These are phyloP conservation scores for Eupristina koningsbergeri DNA, from an alignment of 1,140 invertebrate species.

Conservation along the genomic window DNA sequence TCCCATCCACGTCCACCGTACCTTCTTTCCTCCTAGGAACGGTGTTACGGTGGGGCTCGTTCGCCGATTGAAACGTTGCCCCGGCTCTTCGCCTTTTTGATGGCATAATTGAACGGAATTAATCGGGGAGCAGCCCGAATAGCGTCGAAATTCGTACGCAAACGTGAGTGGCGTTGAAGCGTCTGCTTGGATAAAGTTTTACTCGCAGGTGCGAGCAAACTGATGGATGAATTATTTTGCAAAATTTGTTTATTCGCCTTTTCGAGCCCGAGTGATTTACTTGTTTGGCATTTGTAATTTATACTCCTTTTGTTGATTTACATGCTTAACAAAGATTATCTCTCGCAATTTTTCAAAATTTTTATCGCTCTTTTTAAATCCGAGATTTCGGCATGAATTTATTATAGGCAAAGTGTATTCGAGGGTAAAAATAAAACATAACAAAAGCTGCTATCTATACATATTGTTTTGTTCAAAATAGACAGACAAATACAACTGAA, in stretches of 20 bases:
- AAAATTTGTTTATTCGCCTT: too few species aligned
- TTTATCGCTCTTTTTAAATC: neutral
- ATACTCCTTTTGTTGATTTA: neutral
- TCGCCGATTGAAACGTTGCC: conserved; percentile 41
- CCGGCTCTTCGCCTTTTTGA: neutral
- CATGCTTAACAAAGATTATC: neutral
- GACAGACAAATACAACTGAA: too few species aligned
- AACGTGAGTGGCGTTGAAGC: too few species aligned
- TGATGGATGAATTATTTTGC: too few species aligned
- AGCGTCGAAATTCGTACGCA: neutral
- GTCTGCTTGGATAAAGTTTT: neutral
- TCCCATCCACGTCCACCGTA: too few species aligned
- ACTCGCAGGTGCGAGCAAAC: too few species aligned
- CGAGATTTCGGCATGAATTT: neutral
- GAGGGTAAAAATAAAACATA: neutral
- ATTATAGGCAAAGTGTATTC: neutral
- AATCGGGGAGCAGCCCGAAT: conserved; percentile 24
- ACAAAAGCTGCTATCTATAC: too few species aligned
- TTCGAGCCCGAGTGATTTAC: too few species aligned
- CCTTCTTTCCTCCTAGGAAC: neutral
- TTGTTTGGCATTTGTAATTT: neutral
- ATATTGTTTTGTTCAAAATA: neutral
- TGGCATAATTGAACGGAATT: conserved; percentile 45
- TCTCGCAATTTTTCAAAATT: neutral
- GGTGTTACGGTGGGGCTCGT: neutral